Evolutionary conservation across 1,140 invertebrate genomes (phyloP), one percentile per base, ranked within the genome.

Genomic region (Bombus sibiricus): DNA sequence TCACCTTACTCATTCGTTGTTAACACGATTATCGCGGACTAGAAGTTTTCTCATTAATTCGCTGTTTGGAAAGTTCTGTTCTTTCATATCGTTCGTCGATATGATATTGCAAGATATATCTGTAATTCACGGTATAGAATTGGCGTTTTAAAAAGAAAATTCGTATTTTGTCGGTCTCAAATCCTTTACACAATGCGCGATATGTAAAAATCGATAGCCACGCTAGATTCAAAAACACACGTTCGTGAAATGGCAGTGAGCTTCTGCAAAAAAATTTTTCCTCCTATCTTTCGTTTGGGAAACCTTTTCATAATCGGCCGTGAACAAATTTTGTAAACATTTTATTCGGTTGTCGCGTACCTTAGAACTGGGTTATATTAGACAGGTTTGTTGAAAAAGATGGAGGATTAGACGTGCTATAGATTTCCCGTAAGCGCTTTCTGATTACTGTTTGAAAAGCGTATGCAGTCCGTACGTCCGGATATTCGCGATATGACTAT

Each of bases 381-480:
- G n/a, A 39, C 25, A 59, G 37, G 34, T 37, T 43, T 9, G 22
- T 22, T 10, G 53, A 76, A 28, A 43, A 22, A 57, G 43, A 71
- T 9, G 13, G 25, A 32, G 83, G 69, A 81, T 81, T 81, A 81
- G 34, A 41, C 15, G 34, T 8, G 22, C 73, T n/a, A 86, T 75
- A 86, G 68, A 83, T 86, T 86, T 86, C 66, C 73, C 81, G 62
- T 81, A 83, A 85, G 78, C 69, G 69, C 53, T 73, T 66, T 72
- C 77, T 39, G 77, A 62, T 71, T 72, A 78, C 53, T 81, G 41
- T 85, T 85, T 85, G 69, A 43, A 81, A 73, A 85, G 57, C 74
- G 57, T 78, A 25, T 39, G 39, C 66, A 22, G 18, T 18, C 1
- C 13, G 25, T 41, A 37, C 53, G 32, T 13, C 1, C 41, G 53